phyloP scores from a whole-genome alignment of 2,113 vertebrate genomes.

The Gnathonemus echidnorhynchus region DNA sequence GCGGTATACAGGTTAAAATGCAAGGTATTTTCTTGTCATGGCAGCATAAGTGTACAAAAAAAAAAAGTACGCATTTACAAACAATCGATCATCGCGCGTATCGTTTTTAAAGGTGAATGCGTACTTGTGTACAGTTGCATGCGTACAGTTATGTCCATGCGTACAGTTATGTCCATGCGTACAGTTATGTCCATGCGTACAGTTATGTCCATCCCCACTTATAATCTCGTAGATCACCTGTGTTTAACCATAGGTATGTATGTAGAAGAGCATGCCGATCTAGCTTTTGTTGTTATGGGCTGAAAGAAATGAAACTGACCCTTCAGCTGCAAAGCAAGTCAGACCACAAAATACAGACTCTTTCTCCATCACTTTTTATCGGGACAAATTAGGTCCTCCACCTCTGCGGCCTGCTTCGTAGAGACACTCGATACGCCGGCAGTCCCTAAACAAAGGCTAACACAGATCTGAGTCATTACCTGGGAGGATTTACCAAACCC shows the following conservation, averaged over 20 bases:
- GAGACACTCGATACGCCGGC: conserved; percentile 39
- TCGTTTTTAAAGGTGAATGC: no score
- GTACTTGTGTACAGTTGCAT: no score
- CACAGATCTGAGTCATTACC: conserved; percentile 33
- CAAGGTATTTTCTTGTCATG: no score
- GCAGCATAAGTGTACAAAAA: no score
- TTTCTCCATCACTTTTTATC: conserved; percentile 35
- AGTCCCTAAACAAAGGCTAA: conserved; percentile 36
- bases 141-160: no score
- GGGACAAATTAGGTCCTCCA: conserved; percentile 36
- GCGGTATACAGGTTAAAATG: no score
- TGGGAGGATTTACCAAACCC: conserved; percentile 28
- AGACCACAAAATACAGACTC: conserved; percentile 13
- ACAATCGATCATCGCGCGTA: no score
- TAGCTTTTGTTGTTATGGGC: background rate
- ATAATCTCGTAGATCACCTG: background rate
- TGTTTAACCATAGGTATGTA: background rate
- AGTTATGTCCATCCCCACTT: no score
- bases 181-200: no score
- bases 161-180: no score
- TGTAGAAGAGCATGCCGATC: background rate
- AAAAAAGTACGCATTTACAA: no score
- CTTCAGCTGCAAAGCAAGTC: conserved; percentile 22
- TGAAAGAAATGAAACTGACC: conserved; percentile 17
- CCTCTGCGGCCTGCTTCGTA: conserved; percentile 28